Evolutionary conservation across 1,140 invertebrate genomes (phyloP).

Genomic region (Cardiocondyla obscurior): DNA sequence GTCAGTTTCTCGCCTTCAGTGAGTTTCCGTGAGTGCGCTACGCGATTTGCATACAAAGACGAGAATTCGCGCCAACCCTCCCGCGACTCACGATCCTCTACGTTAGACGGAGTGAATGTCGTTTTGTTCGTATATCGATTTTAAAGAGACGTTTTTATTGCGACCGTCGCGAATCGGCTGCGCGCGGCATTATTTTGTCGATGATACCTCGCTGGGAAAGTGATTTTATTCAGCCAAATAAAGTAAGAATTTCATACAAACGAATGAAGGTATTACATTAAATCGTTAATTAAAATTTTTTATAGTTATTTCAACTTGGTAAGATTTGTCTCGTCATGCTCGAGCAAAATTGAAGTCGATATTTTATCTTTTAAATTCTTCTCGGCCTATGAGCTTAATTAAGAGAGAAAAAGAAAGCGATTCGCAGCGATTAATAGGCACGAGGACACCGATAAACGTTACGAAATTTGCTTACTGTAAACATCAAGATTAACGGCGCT

Average conservation of each 20-base stretch:
- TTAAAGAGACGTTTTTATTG: conserved; percentile 51
- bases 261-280: too few relatives aligned
- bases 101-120: conserved; percentile 39
- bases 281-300: too few relatives aligned
- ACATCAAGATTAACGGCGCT: conserved; percentile 22
- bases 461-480: conserved; percentile 22
- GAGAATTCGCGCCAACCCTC: conserved; percentile 32
- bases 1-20: conserved; percentile 65
- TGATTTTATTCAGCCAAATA: background rate
- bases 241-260: background rate
- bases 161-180: background rate
- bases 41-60: conserved; percentile 72
- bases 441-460: conserved; percentile 5
- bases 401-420: background rate
- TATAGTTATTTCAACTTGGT: background rate
- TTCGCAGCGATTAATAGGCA: background rate
- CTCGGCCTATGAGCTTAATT: background rate
- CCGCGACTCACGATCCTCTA: background rate
- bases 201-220: background rate
- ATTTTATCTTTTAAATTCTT: conserved; percentile 15
- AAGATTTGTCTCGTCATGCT: background rate
- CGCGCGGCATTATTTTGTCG: conserved; percentile 29
- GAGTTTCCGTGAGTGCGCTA: conserved; percentile 55
- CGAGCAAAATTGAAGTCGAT: background rate
- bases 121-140: conserved; percentile 63